These are phyloP conservation scores for Drosophila mettleri DNA, from an alignment of 2,888 invertebrate genomes.

Conservation along the genomic window DNA sequence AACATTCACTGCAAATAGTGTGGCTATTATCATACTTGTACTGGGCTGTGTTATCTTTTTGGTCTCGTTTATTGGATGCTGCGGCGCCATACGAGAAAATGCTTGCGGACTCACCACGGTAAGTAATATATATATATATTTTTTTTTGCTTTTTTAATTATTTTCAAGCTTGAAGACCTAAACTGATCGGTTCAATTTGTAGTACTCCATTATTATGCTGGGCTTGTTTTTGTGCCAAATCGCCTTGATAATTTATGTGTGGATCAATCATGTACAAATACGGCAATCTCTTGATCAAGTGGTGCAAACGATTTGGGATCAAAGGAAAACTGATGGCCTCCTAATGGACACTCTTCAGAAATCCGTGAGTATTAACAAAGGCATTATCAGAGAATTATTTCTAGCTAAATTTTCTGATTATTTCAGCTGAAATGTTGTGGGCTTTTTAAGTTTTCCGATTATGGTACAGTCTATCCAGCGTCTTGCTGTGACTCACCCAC, in stretches of 20 bases:
- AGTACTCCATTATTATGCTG: slow-evolving; percentile 91
- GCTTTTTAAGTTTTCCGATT: slow-evolving; percentile 66
- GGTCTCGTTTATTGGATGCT: slow-evolving; percentile 95
- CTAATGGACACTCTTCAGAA: slow-evolving; percentile 78
- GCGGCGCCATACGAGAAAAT: slow-evolving; percentile 94
- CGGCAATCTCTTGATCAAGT: slow-evolving; percentile 86
- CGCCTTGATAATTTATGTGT: slow-evolving; percentile 89
- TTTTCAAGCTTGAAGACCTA: too few species aligned
- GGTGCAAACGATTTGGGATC: slow-evolving; percentile 85
- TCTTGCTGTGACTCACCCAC: slow-evolving; percentile 81
- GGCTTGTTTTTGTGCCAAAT: slow-evolving; percentile 90
- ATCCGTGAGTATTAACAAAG: slow-evolving; percentile 62
- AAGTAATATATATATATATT: slow-evolving; percentile 76
- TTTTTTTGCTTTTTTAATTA: too few species aligned
- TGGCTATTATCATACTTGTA: slow-evolving; percentile 89
- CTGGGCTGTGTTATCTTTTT: slow-evolving; percentile 90
- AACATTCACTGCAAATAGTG: slow-evolving; percentile 86
- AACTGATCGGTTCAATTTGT: slow-evolving; percentile 61
- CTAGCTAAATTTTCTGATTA: not conserved
- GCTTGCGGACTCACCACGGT: slow-evolving; percentile 94
- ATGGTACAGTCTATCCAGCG: slow-evolving; percentile 65
- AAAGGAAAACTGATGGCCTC: slow-evolving; percentile 60
- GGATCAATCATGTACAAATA: slow-evolving; percentile 87
- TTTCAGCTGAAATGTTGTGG: slow-evolving; percentile 83
- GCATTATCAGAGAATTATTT: too few species aligned